Percentiles rank a stretch among this genome's conserved stretches.
These are phyloP conservation scores for Dexiosoma caninum DNA, from an alignment of 2,888 invertebrate genomes.

Conservation along the genomic window DNA sequence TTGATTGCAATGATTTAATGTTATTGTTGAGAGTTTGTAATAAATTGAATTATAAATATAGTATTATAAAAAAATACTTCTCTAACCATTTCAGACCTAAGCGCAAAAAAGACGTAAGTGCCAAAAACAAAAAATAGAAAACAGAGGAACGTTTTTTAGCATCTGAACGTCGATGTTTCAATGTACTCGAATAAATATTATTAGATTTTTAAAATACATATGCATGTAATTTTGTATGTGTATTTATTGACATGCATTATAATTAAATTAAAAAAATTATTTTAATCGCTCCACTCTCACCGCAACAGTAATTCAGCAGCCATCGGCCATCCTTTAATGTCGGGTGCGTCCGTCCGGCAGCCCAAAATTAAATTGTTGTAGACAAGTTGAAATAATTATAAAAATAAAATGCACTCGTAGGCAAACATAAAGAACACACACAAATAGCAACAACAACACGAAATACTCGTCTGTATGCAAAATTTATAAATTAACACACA, in stretches of 20 bases:
- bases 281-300: not conserved
- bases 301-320: not conserved
- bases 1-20: constrained; percentile 36
- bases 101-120: not conserved
- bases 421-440: too few species aligned
- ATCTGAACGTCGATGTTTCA: too few species aligned
- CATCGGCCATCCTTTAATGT: not conserved
- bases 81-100: too few species aligned
- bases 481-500: not conserved
- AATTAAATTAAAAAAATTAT: not conserved
- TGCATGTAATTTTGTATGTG: too few species aligned
- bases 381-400: constrained; percentile 34
- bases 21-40: not conserved
- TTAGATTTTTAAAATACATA: too few species aligned
- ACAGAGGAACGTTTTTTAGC: not conserved
- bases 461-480: not conserved
- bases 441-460: not conserved
- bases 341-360: not conserved
- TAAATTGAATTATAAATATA: too few species aligned
- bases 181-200: too few species aligned
- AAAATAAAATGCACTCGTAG: constrained; percentile 26
- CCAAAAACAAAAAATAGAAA: not conserved
- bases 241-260: too few species aligned
- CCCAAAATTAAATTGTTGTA: constrained; percentile 9
- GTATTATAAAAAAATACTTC: too few species aligned